A percentile compares a stretch with the other conserved stretches of the same genome.
phyloP scores from a whole-genome alignment of 2,888 invertebrate genomes.

The Dryococelus australis region DNA sequence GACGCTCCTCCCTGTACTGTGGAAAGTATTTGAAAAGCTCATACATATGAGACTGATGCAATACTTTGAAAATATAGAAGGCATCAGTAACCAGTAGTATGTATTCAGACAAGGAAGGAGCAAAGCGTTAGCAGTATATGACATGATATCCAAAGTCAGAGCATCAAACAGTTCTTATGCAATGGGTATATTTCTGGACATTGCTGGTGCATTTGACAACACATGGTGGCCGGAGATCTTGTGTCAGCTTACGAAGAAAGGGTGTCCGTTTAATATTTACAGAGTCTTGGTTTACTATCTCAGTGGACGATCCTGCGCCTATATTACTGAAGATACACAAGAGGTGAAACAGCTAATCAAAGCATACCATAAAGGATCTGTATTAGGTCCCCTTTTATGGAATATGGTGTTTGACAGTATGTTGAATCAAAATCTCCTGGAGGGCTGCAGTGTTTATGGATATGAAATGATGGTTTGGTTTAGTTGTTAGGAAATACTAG shows the following conservation, averaged over 20 bases:
- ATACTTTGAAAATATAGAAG: no score
- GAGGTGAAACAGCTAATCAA: background rate
- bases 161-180: background rate
- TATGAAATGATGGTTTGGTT: no score
- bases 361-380: background rate
- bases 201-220: slow-evolving; percentile 13
- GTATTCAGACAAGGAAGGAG: no score
- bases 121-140: no score
- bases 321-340: background rate
- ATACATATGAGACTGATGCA: no score
- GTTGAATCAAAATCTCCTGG: no score
- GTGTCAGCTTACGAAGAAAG: background rate
- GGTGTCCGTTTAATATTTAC: background rate
- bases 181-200: slow-evolving; percentile 4
- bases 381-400: background rate
- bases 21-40: no score
- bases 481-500: background rate
- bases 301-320: background rate
- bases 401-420: background rate
- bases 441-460: no score
- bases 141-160: no score
- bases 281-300: background rate
- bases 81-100: no score
- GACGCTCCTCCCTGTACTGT: no score
- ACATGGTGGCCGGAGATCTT: background rate